Evolutionary conservation across 2,113 vertebrate species (phyloP), one percentile per base, ranked within the genome.

Genomic region (human): DNA sequence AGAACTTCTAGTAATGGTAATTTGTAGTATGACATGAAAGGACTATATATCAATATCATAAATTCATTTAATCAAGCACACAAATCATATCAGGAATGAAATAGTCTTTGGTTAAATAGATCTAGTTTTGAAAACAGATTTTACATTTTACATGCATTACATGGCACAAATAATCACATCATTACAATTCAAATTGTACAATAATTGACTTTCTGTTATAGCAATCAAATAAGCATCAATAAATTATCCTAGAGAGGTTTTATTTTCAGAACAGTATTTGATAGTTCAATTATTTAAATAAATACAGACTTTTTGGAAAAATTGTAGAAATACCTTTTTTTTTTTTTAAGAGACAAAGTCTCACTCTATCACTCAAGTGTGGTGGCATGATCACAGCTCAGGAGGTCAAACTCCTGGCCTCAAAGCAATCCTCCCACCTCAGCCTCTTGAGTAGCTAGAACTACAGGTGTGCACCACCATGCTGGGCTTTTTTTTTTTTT

Each of bases 41-140:
- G 91, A 94, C 96, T 92, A 81, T 4, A 48, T 68, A 97, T 32
- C 94, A 43, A 75, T 72, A 61, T 52, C 72, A 92, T 87, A 68
- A 81, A 97, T 97, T 97, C 61, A 90, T 87, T 92, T 97, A 97
- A 76, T 17, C 1, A 97, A 95, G 11, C 92, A 98, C 48, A 57
- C 95, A 93, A 89, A 92, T 90, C 80, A 90, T 61, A 92, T 89
- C 86, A 43, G 32, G 70, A 98, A 97, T 5, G 0, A 87, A 98
- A 52, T 8, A 96, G 92, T 98, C 97, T 98, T 98, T 98, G 98
- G 97, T 98, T 96, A 98, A 98, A 87, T 73, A 94, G 92, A 72
- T 6, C 76, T 83, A 88, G 61, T 64, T 89, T 57, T 86, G 43
- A 85, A 93, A 97, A 94, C 27, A 93, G 68, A 95, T 97, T 94